Evolutionary conservation across 2,888 invertebrate genomes (phyloP), one percentile per base, ranked within the genome.

Genomic region (Emmelina monodactyla): DNA sequence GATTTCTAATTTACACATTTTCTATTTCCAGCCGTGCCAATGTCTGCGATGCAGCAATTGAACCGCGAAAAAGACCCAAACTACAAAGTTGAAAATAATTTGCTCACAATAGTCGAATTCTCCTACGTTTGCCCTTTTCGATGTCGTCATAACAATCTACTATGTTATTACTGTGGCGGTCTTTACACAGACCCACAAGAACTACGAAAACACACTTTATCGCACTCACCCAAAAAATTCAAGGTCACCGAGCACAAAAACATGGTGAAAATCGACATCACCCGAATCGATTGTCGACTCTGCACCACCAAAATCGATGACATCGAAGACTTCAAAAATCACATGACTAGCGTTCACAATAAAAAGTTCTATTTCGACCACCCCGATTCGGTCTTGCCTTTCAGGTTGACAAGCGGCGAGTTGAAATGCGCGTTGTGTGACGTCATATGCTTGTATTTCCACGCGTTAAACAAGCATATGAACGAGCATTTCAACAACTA

Each of bases 401-500:
- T 73, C 15, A 45, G 50, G 0, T 45, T 76, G 47, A 57, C 55
- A 0, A 55, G 57, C 2, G 60, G 62, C 2, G 61, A 66, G 13
- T 43, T 62, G 0, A 60, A 61, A n/a, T 76, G 75, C 34, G 70
- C 67, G 0, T 6, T 75, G 0, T 76, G 75, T 38, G 50, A 57
- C 2, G 43, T 49, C 0, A 30, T 43, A 0, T 75, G 71, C 16
- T 67, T 72, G 0, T 75, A 29, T 9, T 29, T 29, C 14, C 29
- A 78, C 33, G 73, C 76, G 0, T 38, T 78, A 14, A 76, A 78
- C 35, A 72, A 68, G 4, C 78, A 78, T 37, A 78, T 78, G 76
- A 73, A 76, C 14, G 67, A 60, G 3, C 78, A 78, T 45, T 78
- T 57, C 13, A 70, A 67, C 39, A 78, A 76, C 33, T 75, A 63